Evolutionary conservation across 2,888 invertebrate species (phyloP).

Genomic region (Priocnemis perturbator): DNA sequence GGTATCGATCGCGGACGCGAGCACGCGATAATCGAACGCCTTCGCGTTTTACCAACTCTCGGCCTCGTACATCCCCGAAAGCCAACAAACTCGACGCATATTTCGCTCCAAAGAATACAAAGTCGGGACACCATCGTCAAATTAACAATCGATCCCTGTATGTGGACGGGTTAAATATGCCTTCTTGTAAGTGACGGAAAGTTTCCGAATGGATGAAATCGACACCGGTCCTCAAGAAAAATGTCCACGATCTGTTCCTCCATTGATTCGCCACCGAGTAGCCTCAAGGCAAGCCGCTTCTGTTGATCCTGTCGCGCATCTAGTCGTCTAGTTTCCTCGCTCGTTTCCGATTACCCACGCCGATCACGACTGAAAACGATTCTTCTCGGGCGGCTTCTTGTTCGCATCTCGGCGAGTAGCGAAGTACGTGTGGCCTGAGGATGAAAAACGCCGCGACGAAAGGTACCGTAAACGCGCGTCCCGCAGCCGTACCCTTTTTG

Average conservation of each 20-base stretch:
- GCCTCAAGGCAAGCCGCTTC: constrained; percentile 50
- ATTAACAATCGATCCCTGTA: too few relatives aligned
- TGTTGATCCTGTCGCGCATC: constrained; percentile 33
- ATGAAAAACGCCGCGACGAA: neutral
- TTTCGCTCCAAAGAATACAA: too few relatives aligned
- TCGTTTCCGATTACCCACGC: constrained; percentile 49
- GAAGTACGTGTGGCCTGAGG: too few relatives aligned
- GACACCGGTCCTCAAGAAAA: neutral
- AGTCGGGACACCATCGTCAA: neutral
- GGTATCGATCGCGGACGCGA: constrained; percentile 1
- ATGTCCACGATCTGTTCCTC: constrained; percentile 16
- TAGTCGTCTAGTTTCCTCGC: constrained; percentile 43
- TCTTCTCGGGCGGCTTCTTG: constrained; percentile 18
- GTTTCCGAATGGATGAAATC: neutral
- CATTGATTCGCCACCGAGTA: constrained; percentile 40
- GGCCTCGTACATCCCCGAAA: too few relatives aligned
- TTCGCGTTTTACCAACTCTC: too few relatives aligned
- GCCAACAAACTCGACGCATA: too few relatives aligned
- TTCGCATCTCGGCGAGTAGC: constrained; percentile 1
- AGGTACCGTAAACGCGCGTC: too few relatives aligned
- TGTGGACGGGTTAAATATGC: neutral
- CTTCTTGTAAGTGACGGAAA: constrained; percentile 2
- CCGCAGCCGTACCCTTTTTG: too few relatives aligned
- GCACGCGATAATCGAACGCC: too few relatives aligned
- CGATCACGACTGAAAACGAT: constrained; percentile 39